Conservation (phyloP, 2,888 invertebrate species). For the Eupithecia exiguata region DNA sequence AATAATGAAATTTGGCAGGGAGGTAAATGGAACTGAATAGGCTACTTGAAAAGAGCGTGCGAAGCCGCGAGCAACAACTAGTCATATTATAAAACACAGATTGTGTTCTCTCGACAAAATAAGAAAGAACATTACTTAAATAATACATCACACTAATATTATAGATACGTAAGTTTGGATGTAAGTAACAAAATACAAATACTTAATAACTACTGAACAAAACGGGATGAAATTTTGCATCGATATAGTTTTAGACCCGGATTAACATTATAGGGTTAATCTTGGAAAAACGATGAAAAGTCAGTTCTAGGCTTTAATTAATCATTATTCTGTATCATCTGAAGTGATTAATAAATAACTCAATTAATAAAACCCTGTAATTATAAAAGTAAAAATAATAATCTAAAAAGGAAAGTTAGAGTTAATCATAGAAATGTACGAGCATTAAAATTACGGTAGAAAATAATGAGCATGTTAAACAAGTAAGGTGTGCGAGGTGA, state of each 20-base stretch:
- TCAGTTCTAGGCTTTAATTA: neutral
- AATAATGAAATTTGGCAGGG: too few species aligned
- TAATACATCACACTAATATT: too few species aligned
- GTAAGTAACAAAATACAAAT: too few species aligned
- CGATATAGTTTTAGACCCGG: neutral
- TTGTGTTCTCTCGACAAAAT: too few species aligned
- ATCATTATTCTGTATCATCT: slow-evolving; percentile 9
- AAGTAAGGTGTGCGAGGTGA: slow-evolving; percentile 68
- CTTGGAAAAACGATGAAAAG: too few species aligned
- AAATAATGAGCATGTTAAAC: slow-evolving; percentile 77
- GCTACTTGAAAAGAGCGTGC: too few species aligned
- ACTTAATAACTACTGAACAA: neutral
- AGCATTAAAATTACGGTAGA: slow-evolving; percentile 62
- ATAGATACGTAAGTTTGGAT: too few species aligned
- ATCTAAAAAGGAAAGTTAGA: slow-evolving; percentile 77
- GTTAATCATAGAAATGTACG: slow-evolving; percentile 70
- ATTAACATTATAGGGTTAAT: too few species aligned
- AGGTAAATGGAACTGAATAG: too few species aligned
- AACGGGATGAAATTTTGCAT: neutral
- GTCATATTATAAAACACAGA: too few species aligned
- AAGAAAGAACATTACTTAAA: too few species aligned
- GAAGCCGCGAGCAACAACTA: too few species aligned
- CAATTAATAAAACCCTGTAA: slow-evolving; percentile 72
- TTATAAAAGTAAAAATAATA: slow-evolving; percentile 78
- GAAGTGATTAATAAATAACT: slow-evolving; percentile 59